These are phyloP conservation scores for Mythimna vitellina DNA, from an alignment of 2,888 invertebrate species.

Conservation along the genomic window DNA sequence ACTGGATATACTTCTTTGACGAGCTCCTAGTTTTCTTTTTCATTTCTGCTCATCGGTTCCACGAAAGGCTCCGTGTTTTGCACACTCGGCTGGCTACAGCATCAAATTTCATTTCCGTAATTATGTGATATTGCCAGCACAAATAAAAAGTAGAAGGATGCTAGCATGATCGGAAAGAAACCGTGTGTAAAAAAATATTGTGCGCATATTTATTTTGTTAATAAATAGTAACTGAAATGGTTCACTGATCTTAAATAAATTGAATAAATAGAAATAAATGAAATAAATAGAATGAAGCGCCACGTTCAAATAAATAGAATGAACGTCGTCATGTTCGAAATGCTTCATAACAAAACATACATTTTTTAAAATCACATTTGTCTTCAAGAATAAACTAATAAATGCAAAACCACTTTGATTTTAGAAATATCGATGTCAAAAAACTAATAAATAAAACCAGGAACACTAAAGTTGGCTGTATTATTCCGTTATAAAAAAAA, in stretches of 20 bases:
- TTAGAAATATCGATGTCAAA: too few species aligned
- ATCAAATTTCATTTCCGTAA: conserved; percentile 6
- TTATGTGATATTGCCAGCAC: background rate
- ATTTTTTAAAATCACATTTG: too few species aligned
- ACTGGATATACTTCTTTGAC: conserved; percentile 7
- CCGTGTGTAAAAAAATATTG: background rate
- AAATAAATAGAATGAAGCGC: too few species aligned
- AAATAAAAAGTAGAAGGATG: background rate
- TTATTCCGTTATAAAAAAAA: too few species aligned
- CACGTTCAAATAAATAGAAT: too few species aligned
- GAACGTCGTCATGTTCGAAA: too few species aligned
- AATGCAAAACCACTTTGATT: too few species aligned
- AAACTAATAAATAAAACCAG: too few species aligned
- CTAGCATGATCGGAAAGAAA: background rate
- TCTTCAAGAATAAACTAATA: too few species aligned
- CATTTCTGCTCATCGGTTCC: background rate
- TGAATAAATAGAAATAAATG: too few species aligned
- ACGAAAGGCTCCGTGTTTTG: conserved; percentile 13
- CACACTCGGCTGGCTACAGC: background rate
- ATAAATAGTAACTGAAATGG: background rate
- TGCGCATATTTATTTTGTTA: background rate
- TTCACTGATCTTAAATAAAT: background rate
- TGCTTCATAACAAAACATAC: background rate
- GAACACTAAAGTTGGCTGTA: too few species aligned
- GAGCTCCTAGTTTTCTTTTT: background rate